phyloP scores from a whole-genome alignment of 2,113 vertebrate genomes.

The Struthio camelus region DNA sequence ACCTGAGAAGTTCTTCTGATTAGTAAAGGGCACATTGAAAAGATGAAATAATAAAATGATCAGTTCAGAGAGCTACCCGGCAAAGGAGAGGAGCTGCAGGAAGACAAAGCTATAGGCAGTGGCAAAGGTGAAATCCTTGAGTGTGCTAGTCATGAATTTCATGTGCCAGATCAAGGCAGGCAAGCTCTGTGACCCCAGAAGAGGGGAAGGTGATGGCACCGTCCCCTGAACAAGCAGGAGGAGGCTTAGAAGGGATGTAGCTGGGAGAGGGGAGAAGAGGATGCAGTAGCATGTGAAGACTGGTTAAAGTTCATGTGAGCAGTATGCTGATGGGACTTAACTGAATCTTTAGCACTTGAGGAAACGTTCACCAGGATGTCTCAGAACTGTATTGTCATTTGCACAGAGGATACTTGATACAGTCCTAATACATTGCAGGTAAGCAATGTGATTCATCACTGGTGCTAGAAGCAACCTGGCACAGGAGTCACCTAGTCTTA shows the following conservation, averaged over 20 bases:
- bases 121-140: neutral
- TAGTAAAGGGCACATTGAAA: neutral
- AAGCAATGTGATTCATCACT: accelerated
- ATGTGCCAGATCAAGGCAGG: neutral
- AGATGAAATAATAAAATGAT: neutral
- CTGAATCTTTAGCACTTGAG: neutral
- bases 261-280: neutral
- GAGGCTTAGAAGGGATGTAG: neutral
- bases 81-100: neutral
- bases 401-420: neutral
- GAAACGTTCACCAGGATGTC: neutral
- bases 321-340: neutral
- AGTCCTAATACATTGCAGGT: neutral
- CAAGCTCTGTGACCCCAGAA: neutral
- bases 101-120: neutral
- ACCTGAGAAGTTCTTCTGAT: neutral
- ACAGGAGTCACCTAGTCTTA: neutral
- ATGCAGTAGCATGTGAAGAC: neutral
- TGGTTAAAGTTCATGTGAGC: no score
- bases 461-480: neutral
- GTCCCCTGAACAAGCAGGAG: neutral
- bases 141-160: neutral
- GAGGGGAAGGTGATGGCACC: neutral
- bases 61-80: neutral
- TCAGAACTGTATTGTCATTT: neutral